phyloP scores from a whole-genome alignment of 2,888 invertebrate species.

The Sinotaia quadrata region DNA sequence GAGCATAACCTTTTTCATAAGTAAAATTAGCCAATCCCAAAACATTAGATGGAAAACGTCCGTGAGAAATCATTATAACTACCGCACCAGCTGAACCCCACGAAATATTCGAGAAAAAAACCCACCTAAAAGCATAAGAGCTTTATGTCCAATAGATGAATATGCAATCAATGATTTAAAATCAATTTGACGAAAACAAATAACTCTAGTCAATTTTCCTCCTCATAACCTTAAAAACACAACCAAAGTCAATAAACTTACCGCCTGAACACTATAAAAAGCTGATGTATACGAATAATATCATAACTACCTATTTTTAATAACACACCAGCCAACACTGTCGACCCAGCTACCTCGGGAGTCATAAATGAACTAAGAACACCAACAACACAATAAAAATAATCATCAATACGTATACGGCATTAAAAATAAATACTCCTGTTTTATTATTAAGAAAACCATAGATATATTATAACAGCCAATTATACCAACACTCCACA shows the following conservation, averaged over 20 bases:
- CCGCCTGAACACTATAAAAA: slow-evolving; percentile 48
- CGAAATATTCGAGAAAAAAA: slow-evolving; percentile 33
- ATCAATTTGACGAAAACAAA: slow-evolving; percentile 81
- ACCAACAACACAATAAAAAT: not conserved
- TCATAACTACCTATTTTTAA: slow-evolving; percentile 84
- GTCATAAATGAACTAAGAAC: not conserved
- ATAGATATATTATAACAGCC: too few species aligned
- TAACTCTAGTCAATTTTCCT: slow-evolving; percentile 75
- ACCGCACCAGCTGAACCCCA: slow-evolving; percentile 43
- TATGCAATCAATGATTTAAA: slow-evolving; percentile 83
- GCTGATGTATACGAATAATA: slow-evolving; percentile 76
- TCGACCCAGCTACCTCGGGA: not conserved
- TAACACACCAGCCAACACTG: slow-evolving; percentile 72
- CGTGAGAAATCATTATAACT: slow-evolving; percentile 63
- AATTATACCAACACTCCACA: too few species aligned
- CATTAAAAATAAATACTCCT: not conserved
- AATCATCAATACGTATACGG: not conserved
- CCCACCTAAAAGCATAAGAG: slow-evolving; percentile 75
- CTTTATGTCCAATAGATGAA: slow-evolving; percentile 82
- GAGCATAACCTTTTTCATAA: slow-evolving; percentile 65
- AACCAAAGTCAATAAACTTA: not conserved
- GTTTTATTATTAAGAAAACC: too few species aligned
- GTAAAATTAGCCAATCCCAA: slow-evolving; percentile 53
- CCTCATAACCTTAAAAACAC: slow-evolving; percentile 43
- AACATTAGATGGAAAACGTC: slow-evolving; percentile 71